phyloP scores from a whole-genome alignment of 1,140 invertebrate genomes.

The Lasioglossum albipes region DNA sequence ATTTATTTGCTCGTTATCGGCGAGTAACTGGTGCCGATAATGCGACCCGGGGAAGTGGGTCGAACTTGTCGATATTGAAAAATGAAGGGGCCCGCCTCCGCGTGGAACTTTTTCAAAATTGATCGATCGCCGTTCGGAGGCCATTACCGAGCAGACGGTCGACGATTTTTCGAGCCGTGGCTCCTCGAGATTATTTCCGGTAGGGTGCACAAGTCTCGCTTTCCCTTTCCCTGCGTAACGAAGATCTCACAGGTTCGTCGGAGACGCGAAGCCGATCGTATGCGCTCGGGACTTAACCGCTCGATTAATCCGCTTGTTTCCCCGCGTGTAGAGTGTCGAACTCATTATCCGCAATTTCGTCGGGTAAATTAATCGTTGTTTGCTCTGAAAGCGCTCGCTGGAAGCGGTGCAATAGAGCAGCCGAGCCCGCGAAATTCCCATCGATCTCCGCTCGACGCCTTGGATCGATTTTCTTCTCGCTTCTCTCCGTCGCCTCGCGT shows the following conservation, averaged over 20 bases:
- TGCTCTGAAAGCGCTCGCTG: neutral
- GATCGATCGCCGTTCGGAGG: neutral
- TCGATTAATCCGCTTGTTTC: conserved; percentile 28
- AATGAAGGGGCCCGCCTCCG: neutral
- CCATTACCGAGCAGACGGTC: neutral
- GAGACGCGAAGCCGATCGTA: neutral
- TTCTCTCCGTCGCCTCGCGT: neutral
- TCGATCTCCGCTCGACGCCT: neutral
- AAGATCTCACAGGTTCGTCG: no score
- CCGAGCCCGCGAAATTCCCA: neutral
- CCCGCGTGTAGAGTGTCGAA: neutral
- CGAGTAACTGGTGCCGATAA: neutral
- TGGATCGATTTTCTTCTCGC: no score
- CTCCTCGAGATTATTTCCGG: no score
- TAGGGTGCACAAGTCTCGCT: no score
- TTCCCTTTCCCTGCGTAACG: no score
- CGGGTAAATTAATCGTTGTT: conserved; percentile 29
- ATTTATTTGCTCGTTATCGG: conserved; percentile 9
- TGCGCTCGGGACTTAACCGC: neutral
- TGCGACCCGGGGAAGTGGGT: neutral
- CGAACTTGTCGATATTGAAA: conserved; percentile 7
- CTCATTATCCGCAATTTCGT: conserved; percentile 22
- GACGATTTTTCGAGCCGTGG: neutral
- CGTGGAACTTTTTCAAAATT: neutral
- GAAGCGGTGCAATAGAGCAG: no score